A percentile compares a stretch with the other conserved stretches of the same genome.
Conservation (phyloP, 2,113 vertebrate species). For the Chloropsis hardwickii region DNA sequence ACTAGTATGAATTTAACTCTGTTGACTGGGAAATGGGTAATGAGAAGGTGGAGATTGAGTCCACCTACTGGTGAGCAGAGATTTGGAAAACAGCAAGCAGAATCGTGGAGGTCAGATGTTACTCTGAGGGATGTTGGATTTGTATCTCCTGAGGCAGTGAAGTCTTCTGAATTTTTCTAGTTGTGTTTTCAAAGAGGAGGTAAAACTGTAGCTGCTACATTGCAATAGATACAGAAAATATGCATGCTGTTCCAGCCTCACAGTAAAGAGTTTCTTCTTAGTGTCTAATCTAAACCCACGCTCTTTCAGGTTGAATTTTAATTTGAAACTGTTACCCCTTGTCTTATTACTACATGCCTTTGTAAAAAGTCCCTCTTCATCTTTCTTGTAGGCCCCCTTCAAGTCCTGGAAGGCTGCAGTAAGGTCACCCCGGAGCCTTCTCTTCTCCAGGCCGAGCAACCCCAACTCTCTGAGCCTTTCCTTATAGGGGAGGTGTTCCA, state of each 20-base stretch:
- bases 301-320: background rate
- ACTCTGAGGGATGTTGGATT: background rate
- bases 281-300: background rate
- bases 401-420: background rate
- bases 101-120: background rate
- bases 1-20: background rate
- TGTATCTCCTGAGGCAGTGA: background rate
- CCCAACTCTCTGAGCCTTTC: background rate
- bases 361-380: background rate
- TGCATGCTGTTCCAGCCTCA: background rate
- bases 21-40: background rate
- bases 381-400: background rate
- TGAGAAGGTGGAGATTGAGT: background rate
- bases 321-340: background rate
- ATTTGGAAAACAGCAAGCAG: background rate
- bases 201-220: background rate
- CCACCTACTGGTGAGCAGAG: slow-evolving; percentile 6
- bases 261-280: background rate
- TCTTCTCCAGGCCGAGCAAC: background rate
- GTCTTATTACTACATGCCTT: background rate
- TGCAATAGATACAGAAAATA: background rate
- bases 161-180: background rate
- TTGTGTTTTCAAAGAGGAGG: background rate
- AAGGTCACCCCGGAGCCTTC: background rate
- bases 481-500: background rate